A percentile compares a stretch with the other conserved stretches of the same genome.
These are phyloP conservation scores for Amphipoea lucens DNA, from an alignment of 2,888 invertebrate genomes.

Conservation along the genomic window DNA sequence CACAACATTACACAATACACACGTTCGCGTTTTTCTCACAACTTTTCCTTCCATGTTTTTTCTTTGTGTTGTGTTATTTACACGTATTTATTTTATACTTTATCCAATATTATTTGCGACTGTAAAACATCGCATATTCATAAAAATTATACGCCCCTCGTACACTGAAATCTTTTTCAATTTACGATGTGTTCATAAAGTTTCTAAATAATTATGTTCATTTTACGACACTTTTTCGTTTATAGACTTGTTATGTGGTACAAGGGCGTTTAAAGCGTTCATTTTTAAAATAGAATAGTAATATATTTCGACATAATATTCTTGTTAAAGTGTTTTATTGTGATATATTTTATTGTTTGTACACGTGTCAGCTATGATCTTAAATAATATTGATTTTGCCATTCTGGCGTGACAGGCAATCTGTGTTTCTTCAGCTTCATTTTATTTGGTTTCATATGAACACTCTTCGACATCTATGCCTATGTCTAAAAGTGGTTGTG, in stretches of 20 bases:
- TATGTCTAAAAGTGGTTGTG: too few relatives aligned
- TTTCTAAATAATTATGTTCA: constrained; percentile 57
- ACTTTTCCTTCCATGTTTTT: not conserved
- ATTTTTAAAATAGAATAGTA: constrained; percentile 1
- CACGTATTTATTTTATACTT: constrained; percentile 29
- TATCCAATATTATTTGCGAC: constrained; percentile 36
- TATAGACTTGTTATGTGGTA: constrained; percentile 55
- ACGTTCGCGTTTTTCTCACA: not conserved
- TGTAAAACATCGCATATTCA: constrained; percentile 53
- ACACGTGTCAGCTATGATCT: not conserved
- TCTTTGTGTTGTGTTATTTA: not conserved
- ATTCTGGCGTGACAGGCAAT: not conserved
- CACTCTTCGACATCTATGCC: not conserved
- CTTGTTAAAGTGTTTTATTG: not conserved
- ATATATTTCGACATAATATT: constrained; percentile 8
- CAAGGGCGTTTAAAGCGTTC: constrained; percentile 26
- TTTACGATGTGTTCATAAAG: constrained; percentile 65
- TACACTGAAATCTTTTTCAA: constrained; percentile 64
- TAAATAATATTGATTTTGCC: not conserved
- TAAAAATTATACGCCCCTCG: constrained; percentile 51
- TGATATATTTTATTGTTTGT: not conserved
- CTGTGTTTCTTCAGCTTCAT: not conserved
- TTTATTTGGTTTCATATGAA: not conserved
- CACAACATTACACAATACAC: constrained; percentile 23
- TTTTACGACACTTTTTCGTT: constrained; percentile 58